Evolutionary conservation across 2,888 invertebrate genomes (phyloP), one percentile per base, ranked within the genome.

Genomic region (Oxytorus armatus): DNA sequence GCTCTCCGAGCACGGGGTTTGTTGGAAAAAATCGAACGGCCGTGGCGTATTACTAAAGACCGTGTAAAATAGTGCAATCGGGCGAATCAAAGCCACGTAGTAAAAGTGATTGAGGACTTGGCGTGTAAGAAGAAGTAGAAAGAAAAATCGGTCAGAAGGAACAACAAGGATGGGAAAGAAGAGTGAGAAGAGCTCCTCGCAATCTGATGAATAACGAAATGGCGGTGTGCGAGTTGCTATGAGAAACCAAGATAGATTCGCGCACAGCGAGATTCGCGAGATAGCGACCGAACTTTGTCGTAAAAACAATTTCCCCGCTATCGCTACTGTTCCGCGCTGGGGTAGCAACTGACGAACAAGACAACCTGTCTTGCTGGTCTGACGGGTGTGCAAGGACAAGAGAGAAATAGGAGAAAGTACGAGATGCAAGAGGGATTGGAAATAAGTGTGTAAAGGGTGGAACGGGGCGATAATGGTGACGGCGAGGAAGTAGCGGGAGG

Each of bases 301-400:
- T 85, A 82, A 87, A 88, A 88, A 88, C 84, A 85, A 87, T 87
- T 87, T 84, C 76, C 21, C 65, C 57, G 59, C 59, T 55, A 68
- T 74, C 69, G 51, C 65, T n/a, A n/a, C 55, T 69, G 57, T 63
- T 73, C 78, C 70, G 44, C 70, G n/a, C n/a, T n/a, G n/a, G 42
- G 73, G 33, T 29, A 66, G 69, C 51, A 44, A 63, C 66, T 49
- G 51, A 59, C 39, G 47, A 57, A 21, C 55, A 68, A 51, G 49
- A 44, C 47, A 3, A 14, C 3, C 59, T 59, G 61, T 4, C 3
- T 39, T 59, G 61, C 3, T 10, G 65, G 47, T 8, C 39, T n/a
- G 57, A 69, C 14, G 21, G 42, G 44, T 44, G 21, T n/a, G 36
- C n/a, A 3, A 65, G 55, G 3, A 44, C 11, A 33, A 78, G 39